Evolutionary conservation across 2,797 vertebrate species (phyloP).

Genomic region (Megalops cyprinoides): DNA sequence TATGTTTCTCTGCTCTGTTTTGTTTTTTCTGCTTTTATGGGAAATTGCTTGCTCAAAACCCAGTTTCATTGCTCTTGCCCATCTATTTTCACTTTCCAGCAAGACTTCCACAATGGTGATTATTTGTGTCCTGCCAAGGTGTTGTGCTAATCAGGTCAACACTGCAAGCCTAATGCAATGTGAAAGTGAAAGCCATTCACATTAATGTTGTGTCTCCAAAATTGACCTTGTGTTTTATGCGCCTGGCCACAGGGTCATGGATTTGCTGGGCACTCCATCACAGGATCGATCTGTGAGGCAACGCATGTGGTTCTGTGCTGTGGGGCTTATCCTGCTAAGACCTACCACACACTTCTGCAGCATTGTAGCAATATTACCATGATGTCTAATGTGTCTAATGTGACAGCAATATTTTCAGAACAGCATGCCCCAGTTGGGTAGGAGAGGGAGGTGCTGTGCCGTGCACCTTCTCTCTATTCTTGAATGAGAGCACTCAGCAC

Average conservation of each 20-base stretch:
- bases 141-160: not conserved
- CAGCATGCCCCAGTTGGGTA: not conserved
- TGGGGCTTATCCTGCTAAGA: not conserved
- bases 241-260: not conserved
- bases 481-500: not conserved
- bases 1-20: not conserved
- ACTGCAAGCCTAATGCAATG: not conserved
- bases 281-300: not conserved
- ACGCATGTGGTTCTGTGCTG: not conserved
- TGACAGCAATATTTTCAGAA: not conserved
- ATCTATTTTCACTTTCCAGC: no score
- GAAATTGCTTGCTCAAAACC: not conserved
- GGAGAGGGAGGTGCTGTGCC: not conserved
- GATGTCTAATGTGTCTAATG: not conserved
- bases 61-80: not conserved
- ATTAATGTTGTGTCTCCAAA: not conserved
- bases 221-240: not conserved
- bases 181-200: not conserved
- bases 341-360: not conserved
- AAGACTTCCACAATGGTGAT: not conserved
- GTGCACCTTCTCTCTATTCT: not conserved
- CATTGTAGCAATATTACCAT: not conserved
- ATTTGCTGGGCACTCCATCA: not conserved
- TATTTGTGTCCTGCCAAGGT: not conserved
- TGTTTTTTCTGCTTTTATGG: no score